These are phyloP conservation scores for Crossaster papposus DNA, from an alignment of 53 echinoderm and acorn worm species.

Conservation along the genomic window DNA sequence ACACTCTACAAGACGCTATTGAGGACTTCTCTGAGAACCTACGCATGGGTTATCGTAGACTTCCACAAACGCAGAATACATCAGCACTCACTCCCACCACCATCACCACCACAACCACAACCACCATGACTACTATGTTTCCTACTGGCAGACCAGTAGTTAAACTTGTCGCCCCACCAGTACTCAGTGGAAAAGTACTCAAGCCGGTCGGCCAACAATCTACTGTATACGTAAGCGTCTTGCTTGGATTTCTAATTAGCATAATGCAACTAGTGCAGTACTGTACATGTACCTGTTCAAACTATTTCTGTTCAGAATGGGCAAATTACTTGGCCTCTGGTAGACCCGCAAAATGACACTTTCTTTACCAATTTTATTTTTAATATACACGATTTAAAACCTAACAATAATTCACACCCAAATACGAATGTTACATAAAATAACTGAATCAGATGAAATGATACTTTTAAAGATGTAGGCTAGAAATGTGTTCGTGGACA, in stretches of 20 bases:
- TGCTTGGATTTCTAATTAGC: background rate
- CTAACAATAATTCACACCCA: no score
- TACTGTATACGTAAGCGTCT: background rate
- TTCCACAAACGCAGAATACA: background rate
- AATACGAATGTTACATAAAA: no score
- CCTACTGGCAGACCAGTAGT: background rate
- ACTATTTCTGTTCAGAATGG: background rate
- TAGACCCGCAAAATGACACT: no score
- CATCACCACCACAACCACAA: background rate
- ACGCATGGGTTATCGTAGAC: conserved; percentile 22
- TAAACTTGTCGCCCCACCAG: background rate
- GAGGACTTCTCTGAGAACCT: conserved; percentile 38
- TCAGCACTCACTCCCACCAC: background rate
- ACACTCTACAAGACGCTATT: conserved; percentile 33
- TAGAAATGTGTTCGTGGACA: no score
- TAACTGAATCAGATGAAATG: no score
- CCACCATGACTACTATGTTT: background rate
- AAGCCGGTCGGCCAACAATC: background rate
- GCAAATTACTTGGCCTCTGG: no score
- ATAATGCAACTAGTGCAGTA: no score
- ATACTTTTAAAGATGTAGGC: no score
- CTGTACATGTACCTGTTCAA: no score
- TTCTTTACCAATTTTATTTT: no score
- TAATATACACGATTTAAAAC: no score
- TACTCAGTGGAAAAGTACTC: background rate